Conservation (phyloP, 2,113 vertebrate species). For the Dipodomys merriami region DNA sequence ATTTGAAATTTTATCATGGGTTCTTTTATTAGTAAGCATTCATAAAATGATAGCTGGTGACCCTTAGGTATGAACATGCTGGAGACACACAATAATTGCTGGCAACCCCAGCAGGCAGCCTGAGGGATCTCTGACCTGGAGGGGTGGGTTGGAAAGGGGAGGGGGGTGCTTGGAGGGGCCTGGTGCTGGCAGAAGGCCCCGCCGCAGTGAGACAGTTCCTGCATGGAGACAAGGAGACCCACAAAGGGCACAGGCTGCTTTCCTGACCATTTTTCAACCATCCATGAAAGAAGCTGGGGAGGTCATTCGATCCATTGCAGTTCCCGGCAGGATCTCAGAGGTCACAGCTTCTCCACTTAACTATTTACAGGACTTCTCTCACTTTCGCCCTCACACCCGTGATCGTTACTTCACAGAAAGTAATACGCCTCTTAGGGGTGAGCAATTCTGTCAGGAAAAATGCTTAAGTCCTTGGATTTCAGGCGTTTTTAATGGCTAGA, state of each 20-base stretch:
- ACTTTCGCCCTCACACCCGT: background rate
- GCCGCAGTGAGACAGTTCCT: fast-evolving
- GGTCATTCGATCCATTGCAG: background rate
- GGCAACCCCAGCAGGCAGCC: fast-evolving
- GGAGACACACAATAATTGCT: too few species aligned
- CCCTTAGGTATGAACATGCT: fast-evolving
- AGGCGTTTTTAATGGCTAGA: background rate
- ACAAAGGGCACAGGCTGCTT: background rate
- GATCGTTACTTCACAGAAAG: slow-evolving; percentile 4
- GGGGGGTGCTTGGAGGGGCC: too few species aligned
- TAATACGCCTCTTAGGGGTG: slow-evolving; percentile 32
- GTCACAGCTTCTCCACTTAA: background rate
- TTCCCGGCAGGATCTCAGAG: background rate
- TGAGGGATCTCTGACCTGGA: too few species aligned
- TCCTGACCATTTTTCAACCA: background rate
- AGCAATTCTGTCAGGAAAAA: background rate
- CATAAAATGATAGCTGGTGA: background rate
- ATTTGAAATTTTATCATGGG: background rate
- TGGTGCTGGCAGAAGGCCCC: background rate
- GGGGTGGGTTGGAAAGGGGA: too few species aligned
- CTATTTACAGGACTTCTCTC: background rate
- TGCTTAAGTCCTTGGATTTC: slow-evolving; percentile 61
- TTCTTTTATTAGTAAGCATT: background rate
- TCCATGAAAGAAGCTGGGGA: background rate
- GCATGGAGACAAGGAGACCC: fast-evolving